phyloP scores from a whole-genome alignment of 1,140 invertebrate species.

The Drosophila pectinifera region DNA sequence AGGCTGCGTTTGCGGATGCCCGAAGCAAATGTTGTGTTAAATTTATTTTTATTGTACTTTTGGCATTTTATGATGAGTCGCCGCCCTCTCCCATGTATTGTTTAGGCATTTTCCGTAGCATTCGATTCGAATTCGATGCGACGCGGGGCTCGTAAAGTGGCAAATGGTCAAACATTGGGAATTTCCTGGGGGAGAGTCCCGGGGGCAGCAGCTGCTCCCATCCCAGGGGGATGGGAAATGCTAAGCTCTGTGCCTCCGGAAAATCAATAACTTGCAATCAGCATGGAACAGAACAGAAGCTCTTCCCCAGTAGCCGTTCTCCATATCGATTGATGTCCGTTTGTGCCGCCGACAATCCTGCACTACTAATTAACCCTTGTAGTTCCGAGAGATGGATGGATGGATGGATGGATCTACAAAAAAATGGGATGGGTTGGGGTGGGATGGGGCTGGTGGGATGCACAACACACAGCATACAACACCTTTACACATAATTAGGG shows the following conservation, averaged over 20 bases:
- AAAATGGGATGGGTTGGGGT: neutral
- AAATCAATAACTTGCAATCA: conserved; percentile 47
- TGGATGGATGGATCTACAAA: too few species aligned
- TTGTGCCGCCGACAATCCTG: conserved; percentile 47
- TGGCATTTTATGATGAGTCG: conserved; percentile 75
- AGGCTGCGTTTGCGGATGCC: conserved; percentile 20
- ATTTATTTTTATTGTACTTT: conserved; percentile 77
- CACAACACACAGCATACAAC: conserved; percentile 50
- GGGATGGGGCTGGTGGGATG: conserved; percentile 4
- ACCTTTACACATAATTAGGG: conserved; percentile 82
- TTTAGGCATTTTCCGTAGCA: conserved; percentile 60
- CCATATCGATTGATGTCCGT: conserved; percentile 33
- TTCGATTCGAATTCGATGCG: conserved; percentile 55
- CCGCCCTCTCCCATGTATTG: conserved; percentile 43
- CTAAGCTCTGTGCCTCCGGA: neutral
- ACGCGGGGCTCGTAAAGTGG: conserved; percentile 65
- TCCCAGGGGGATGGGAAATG: neutral
- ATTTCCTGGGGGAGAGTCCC: conserved; percentile 5
- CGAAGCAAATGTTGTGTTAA: conserved; percentile 76
- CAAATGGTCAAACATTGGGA: conserved; percentile 58
- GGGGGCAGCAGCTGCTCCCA: conserved; percentile 55
- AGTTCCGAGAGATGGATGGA: conserved; percentile 11
- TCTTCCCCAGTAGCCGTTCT: conserved; percentile 19
- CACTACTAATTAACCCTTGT: conserved; percentile 71
- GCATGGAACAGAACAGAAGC: conserved; percentile 22